Percentiles rank a stretch among this genome's conserved stretches.
Evolutionary conservation across 2,797 vertebrate genomes (phyloP).

Genomic region (Lepidocolaptes lacrymiger): DNA sequence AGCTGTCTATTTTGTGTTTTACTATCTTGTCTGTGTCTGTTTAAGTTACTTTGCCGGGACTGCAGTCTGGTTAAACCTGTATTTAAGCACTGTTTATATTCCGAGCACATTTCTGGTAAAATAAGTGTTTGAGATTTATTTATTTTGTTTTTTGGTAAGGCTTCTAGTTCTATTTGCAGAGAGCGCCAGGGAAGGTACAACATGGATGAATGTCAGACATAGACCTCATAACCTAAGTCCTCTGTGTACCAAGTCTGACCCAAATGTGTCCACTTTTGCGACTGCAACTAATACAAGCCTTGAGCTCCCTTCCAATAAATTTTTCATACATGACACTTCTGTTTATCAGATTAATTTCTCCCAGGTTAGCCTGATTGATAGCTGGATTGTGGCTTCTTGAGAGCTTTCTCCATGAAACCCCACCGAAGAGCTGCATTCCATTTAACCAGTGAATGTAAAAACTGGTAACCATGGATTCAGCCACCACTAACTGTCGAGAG

Average conservation of each 20-base stretch:
- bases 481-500: conserved; percentile 80
- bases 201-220: conserved; percentile 60
- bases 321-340: conserved; percentile 74
- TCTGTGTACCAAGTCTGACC: conserved; percentile 21
- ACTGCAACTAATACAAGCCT: conserved; percentile 58
- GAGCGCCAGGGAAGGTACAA: conserved; percentile 53
- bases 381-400: conserved; percentile 80
- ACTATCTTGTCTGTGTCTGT: conserved; percentile 65
- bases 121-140: conserved; percentile 52
- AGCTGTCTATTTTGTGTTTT: conserved; percentile 71
- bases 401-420: conserved; percentile 77
- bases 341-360: conserved; percentile 81
- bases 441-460: conserved; percentile 83
- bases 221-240: conserved; percentile 45
- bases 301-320: conserved; percentile 65
- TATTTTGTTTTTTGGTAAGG: conserved; percentile 7
- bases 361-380: conserved; percentile 81
- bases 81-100: conserved; percentile 66
- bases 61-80: conserved; percentile 75
- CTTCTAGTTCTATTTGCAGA: conserved; percentile 61
- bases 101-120: conserved; percentile 60
- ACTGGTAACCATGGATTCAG: conserved; percentile 83
- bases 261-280: conserved; percentile 49
- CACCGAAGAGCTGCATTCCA: conserved; percentile 79
- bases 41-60: conserved; percentile 75